A percentile compares a stretch with the other conserved stretches of the same genome.
phyloP scores from a whole-genome alignment of 2,888 invertebrate species.

The Galerucella calmariensis region DNA sequence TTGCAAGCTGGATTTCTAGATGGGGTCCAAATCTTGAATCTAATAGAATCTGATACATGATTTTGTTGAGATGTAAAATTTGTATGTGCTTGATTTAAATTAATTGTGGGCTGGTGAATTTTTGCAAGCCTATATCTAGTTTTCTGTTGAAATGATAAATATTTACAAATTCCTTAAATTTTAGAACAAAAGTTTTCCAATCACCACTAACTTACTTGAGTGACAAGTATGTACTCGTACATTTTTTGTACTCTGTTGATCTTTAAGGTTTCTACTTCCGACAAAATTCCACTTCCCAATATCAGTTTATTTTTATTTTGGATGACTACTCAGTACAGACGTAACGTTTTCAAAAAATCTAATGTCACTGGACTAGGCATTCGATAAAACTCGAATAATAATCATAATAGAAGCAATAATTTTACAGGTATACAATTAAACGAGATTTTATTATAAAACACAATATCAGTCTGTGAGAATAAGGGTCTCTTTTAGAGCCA shows the following conservation, averaged over 20 bases:
- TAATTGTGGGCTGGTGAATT: too few relatives aligned
- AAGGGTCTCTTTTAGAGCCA: constrained; percentile 74
- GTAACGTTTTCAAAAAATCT: constrained; percentile 43
- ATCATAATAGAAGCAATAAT: constrained; percentile 35
- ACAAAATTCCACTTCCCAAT: background rate
- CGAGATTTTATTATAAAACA: constrained; percentile 41
- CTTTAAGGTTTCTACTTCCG: background rate
- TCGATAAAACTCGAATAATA: constrained; percentile 60
- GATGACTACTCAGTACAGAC: constrained; percentile 37
- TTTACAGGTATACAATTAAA: constrained; percentile 40
- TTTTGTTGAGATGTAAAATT: too few relatives aligned
- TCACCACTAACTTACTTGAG: background rate
- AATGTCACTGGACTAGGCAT: constrained; percentile 62
- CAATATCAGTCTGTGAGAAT: constrained; percentile 60
- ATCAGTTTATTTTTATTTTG: background rate
- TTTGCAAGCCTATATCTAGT: too few relatives aligned
- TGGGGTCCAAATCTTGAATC: too few relatives aligned
- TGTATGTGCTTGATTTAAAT: too few relatives aligned
- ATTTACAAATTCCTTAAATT: background rate
- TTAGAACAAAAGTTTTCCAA: background rate
- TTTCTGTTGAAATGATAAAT: background rate
- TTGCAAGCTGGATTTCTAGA: too few relatives aligned
- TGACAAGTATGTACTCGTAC: background rate
- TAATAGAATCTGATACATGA: too few relatives aligned
- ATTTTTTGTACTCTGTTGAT: background rate